Conservation (phyloP, 2,888 invertebrate species). For the Epirrhoe tristata region DNA sequence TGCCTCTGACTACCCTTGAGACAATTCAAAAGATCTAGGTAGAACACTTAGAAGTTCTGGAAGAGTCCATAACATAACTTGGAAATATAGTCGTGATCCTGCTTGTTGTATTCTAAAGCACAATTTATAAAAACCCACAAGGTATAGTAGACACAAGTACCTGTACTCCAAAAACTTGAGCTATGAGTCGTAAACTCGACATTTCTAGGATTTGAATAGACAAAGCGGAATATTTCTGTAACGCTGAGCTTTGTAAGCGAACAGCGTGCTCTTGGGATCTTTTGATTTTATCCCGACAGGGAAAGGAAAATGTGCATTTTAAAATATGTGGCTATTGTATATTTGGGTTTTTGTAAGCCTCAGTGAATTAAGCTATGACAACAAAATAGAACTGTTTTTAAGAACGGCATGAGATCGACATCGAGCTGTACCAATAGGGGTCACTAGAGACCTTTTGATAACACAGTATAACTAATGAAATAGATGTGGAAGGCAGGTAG, state of each 20-base stretch:
- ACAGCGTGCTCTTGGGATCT: conserved; percentile 22
- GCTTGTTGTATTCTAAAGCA: too few species aligned
- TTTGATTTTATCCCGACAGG: conserved; percentile 26
- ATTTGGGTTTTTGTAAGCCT: neutral
- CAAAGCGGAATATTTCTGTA: conserved; percentile 28
- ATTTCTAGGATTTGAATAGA: conserved; percentile 27
- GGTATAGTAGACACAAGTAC: neutral
- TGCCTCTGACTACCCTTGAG: too few species aligned
- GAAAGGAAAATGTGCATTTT: conserved; percentile 21
- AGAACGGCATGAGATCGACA: neutral
- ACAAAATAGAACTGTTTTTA: neutral
- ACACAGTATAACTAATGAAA: too few species aligned
- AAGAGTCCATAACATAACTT: too few species aligned
- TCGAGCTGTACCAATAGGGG: too few species aligned
- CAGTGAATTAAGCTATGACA: neutral
- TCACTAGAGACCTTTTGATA: too few species aligned
- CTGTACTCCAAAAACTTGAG: conserved; percentile 4
- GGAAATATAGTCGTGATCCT: too few species aligned
- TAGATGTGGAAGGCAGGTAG: too few species aligned
- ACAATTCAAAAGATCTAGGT: too few species aligned
- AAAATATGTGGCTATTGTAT: conserved; percentile 9
- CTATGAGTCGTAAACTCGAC: conserved; percentile 17
- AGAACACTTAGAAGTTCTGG: too few species aligned
- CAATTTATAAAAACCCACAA: too few species aligned
- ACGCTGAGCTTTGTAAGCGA: conserved; percentile 28